Base-by-base conservation (phyloP, 2,888 invertebrate genomes). In the Heteropelma amictum region DNA sequence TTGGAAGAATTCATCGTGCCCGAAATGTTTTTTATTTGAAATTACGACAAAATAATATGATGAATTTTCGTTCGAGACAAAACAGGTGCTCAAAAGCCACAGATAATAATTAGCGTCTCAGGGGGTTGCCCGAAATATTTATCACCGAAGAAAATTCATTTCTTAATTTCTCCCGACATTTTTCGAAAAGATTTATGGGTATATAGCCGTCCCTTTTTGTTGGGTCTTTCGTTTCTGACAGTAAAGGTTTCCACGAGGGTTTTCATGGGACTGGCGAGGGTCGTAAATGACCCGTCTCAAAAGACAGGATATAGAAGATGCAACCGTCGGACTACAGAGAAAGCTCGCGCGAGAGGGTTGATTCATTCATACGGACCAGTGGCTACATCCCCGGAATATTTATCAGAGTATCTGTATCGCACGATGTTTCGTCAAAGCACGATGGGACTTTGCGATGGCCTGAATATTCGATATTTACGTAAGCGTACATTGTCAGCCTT, bases 321-420 rank as follows among this genome's bases (percentile, higher is more conserved):
- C 33, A 21, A 23, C 10, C 33, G 42, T 26, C 33, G 38, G 63
- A 14, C 26, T 26, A 40, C 8, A 30, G 33, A 33, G 49, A 35
- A 47, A 6, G 56, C 26, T 35, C 30, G 47, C n/a, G 19, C 65
- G 58, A 81, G 77, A 78, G 77, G 76, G 76, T 78, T 78, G 75
- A 65, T 75, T 53, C 72, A 70, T 78, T 78, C 69, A 68, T 72
- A 74, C 54, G 80, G 71, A 72, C 77, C 80, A 79, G 63, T 78
- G 72, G 60, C 12, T 76, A 53, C 68, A 70, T 77, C 67, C 54
- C n/a, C 35, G 26, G 8, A 26, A 26, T 10, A 38, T 30, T 12
- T n/a, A 54, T 40, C 51, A 8, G 42, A 17, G 47, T 26, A 10
- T 35, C 28, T 49, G 47, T 68, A 64, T 65, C 14, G 28, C 53